Conservation (phyloP, 2,888 invertebrate genomes). For the Harpagoxenus sublaevis region DNA sequence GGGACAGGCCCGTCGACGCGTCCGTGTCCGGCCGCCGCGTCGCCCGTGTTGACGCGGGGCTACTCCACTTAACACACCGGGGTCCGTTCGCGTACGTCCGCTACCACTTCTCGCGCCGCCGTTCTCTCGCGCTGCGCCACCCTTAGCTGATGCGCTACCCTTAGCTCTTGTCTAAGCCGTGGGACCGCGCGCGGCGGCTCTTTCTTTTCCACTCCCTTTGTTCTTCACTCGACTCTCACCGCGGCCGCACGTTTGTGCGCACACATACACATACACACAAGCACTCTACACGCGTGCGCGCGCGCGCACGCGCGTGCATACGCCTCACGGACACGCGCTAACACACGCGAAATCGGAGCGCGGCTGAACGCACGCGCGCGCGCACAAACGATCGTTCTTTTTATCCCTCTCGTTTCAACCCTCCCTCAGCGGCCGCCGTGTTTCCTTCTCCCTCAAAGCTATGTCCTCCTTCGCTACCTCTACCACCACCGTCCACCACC, state of each 20-base stretch:
- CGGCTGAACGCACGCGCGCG: conserved; percentile 25
- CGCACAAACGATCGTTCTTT: conserved; percentile 42
- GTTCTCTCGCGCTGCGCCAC: conserved; percentile 61
- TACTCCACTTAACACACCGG: conserved; percentile 26
- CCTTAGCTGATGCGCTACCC: conserved; percentile 56
- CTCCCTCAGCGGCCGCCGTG: background rate
- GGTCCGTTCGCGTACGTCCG: background rate
- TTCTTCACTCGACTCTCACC: conserved; percentile 58
- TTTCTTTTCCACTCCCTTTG: conserved; percentile 73
- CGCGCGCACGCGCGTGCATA: conserved; percentile 37
- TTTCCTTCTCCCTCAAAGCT: conserved; percentile 39
- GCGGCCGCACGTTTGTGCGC: conserved; percentile 66
- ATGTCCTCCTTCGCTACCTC: conserved; percentile 47
- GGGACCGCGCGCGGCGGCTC: conserved; percentile 57
- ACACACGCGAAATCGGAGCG: conserved; percentile 1
- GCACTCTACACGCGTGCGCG: background rate
- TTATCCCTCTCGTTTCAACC: conserved; percentile 30
- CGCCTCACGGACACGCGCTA: conserved; percentile 31
- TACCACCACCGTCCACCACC: conserved; percentile 3
- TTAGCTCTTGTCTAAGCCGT: conserved; percentile 59
- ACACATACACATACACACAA: conserved; percentile 48
- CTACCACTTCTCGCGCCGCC: conserved; percentile 40
- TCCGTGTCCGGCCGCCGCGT: conserved; percentile 57
- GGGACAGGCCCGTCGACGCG: conserved; percentile 74
- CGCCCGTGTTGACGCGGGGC: conserved; percentile 54